Evolutionary conservation across 2,888 invertebrate species (phyloP).

Genomic region (Coelinius sp.): DNA sequence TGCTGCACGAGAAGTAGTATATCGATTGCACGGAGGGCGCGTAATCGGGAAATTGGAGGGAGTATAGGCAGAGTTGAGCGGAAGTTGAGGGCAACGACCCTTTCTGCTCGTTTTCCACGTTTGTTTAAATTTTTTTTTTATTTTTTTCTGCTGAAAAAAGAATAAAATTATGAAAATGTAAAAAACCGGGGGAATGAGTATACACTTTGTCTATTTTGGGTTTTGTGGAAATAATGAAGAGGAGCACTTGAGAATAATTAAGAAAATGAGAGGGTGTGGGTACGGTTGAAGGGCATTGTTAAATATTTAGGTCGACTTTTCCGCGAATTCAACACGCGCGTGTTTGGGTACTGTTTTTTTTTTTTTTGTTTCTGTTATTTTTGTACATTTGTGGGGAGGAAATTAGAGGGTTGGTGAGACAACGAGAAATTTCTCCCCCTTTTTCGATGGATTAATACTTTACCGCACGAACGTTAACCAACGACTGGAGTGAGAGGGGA

Average conservation of each 20-base stretch:
- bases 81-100: constrained; percentile 39
- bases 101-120: constrained; percentile 21
- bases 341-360: constrained; percentile 18
- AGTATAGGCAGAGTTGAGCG: constrained; percentile 27
- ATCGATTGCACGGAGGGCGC: constrained; percentile 41
- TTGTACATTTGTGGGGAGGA: constrained; percentile 50
- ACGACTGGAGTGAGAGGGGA: constrained; percentile 56
- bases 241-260: constrained; percentile 32
- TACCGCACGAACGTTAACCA: constrained; percentile 58
- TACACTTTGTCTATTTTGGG: constrained; percentile 7
- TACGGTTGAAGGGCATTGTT: constrained; percentile 27
- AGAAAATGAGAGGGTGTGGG: constrained; percentile 29
- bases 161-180: constrained; percentile 26
- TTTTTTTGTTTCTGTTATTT: constrained; percentile 25
- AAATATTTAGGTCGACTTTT: constrained; percentile 47
- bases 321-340: constrained; percentile 39
- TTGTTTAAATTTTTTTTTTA: constrained; percentile 16
- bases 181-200: neutral
- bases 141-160: constrained; percentile 18
- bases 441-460: constrained; percentile 38
- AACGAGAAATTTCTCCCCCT: constrained; percentile 17
- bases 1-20: constrained; percentile 31
- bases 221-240: neutral
- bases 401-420: constrained; percentile 59
- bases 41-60: constrained; percentile 40